phyloP scores from a whole-genome alignment of 2,113 vertebrate species.

The Otis tarda region DNA sequence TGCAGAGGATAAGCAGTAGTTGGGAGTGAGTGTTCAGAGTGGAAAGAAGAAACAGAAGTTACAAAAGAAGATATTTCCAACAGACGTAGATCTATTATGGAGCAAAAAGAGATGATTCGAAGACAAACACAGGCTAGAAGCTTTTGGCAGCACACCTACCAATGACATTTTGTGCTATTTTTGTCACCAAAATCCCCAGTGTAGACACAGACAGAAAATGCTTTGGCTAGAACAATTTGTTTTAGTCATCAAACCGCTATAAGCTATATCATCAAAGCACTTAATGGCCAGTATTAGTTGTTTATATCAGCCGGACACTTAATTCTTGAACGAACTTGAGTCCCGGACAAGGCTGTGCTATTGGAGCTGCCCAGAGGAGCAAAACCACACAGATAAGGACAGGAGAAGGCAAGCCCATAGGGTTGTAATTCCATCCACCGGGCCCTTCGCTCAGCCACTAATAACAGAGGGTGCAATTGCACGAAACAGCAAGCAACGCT shows the following conservation, averaged over 20 bases:
- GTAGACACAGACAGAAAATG: background rate
- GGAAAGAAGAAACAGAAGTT: background rate
- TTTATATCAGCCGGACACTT: background rate
- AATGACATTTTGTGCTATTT: conserved; percentile 33
- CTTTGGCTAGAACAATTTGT: conserved; percentile 34
- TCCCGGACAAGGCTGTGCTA: background rate
- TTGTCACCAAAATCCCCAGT: conserved; percentile 21
- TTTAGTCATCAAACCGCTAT: background rate
- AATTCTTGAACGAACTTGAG: background rate
- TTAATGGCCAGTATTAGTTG: background rate
- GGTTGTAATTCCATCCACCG: conserved; percentile 22
- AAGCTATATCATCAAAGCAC: background rate
- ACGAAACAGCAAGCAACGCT: background rate
- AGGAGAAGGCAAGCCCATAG: background rate
- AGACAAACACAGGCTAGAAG: background rate
- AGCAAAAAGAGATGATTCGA: background rate
- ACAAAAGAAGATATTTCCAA: background rate
- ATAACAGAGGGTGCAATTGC: background rate
- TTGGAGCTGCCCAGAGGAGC: background rate
- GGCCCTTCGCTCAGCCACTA: background rate
- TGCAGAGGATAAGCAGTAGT: background rate
- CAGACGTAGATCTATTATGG: background rate
- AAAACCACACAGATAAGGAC: background rate
- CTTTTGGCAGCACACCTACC: conserved; percentile 19
- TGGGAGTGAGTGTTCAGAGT: background rate